Percentiles rank a stretch among this genome's conserved stretches.
These are phyloP conservation scores for Holothuria glaberrima DNA, from an alignment of 35 echinoderm and acorn worm species.

Conservation along the genomic window DNA sequence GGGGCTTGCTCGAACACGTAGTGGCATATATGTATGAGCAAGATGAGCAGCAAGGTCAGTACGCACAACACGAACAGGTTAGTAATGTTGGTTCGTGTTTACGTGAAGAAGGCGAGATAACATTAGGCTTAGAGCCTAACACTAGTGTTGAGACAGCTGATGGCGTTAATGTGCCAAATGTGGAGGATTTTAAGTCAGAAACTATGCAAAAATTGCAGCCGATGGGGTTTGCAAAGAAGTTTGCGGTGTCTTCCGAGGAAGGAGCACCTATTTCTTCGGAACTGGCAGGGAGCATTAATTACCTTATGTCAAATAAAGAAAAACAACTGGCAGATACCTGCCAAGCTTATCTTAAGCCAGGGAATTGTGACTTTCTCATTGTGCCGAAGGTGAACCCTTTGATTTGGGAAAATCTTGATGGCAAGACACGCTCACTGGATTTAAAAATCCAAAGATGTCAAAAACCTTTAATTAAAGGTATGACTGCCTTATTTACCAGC, in stretches of 20 bases:
- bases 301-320: constrained; percentile 3
- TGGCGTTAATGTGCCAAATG: not conserved
- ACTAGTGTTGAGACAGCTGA: not conserved
- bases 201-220: not conserved
- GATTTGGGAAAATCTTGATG: constrained; percentile 23
- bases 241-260: not conserved
- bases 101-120: constrained; percentile 5
- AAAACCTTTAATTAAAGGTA: not conserved
- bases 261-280: not conserved
- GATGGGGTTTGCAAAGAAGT: not conserved
- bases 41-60: not conserved
- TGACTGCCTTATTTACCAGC: not conserved
- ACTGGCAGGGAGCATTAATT: not conserved
- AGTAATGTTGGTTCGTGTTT: not conserved
- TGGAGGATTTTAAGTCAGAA: not conserved
- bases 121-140: not conserved
- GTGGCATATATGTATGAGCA: not conserved
- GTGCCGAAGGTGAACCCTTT: not conserved
- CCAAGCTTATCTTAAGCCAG: not conserved
- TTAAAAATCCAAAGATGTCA: too few species aligned
- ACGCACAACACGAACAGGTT: not conserved
- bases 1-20: too few species aligned
- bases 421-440: constrained; percentile 12
- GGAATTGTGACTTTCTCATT: too few species aligned
- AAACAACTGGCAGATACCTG: constrained; percentile 4